These are phyloP conservation scores for Darevskia nairensis DNA, from an alignment of 2,797 vertebrate species.

Conservation along the genomic window DNA sequence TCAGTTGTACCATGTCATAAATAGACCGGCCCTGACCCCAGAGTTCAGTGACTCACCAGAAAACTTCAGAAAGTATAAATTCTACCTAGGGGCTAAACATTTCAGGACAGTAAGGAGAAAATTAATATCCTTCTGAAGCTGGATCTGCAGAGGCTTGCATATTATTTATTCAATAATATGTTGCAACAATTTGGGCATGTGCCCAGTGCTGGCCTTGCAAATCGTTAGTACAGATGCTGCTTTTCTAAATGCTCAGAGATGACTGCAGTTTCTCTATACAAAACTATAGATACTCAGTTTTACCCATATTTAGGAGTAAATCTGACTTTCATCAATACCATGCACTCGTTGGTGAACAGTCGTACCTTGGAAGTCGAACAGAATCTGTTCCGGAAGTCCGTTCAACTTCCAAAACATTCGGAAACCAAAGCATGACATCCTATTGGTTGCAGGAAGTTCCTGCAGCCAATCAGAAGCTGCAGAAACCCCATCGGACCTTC, in stretches of 20 bases:
- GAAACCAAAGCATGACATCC: too few relatives aligned
- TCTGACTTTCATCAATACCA: neutral
- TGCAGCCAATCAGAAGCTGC: too few relatives aligned
- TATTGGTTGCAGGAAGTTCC: too few relatives aligned
- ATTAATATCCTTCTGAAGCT: slow-evolving; percentile 33
- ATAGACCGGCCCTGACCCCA: slow-evolving; percentile 9
- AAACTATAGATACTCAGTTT: neutral
- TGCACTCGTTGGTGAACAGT: neutral
- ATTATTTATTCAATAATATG: slow-evolving; percentile 27
- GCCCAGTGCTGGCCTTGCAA: slow-evolving; percentile 13
- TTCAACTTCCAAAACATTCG: too few relatives aligned
- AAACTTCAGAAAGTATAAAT: slow-evolving; percentile 25
- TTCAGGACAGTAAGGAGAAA: slow-evolving; percentile 18
- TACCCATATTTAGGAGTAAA: neutral
- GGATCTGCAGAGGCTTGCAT: slow-evolving; percentile 26
- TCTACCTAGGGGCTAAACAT: slow-evolving; percentile 23
- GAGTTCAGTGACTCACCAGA: slow-evolving; percentile 8
- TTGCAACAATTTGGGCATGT: slow-evolving; percentile 20
- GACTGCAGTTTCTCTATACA: neutral
- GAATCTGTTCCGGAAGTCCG: too few relatives aligned
- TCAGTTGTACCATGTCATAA: neutral
- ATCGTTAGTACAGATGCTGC: neutral
- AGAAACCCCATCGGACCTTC: too few relatives aligned
- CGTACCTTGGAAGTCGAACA: too few relatives aligned
- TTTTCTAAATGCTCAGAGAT: neutral